A percentile compares a stretch with the other conserved stretches of the same genome.
Conservation (phyloP, 2,888 invertebrate genomes). For the Heliconius charithonia region DNA sequence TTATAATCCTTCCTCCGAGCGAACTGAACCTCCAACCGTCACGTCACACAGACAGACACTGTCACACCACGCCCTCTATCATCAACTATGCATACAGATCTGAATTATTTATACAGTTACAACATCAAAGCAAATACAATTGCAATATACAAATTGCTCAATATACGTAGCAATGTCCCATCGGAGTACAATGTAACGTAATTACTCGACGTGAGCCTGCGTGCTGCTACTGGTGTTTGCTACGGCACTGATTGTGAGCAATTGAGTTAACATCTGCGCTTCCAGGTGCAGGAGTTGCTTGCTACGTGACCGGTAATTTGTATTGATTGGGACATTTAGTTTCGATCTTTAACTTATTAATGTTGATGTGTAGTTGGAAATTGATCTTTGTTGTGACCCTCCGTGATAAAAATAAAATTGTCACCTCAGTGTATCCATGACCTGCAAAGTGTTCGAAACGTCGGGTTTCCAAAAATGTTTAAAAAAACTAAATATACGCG, state of each 20-base stretch:
- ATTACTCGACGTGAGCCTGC: constrained; percentile 52
- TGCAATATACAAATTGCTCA: constrained; percentile 23
- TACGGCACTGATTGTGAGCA: constrained; percentile 58
- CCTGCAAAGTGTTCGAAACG: too few species aligned
- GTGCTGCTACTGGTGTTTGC: constrained; percentile 55
- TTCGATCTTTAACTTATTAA: neutral
- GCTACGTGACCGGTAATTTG: constrained; percentile 32
- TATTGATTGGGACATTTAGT: constrained; percentile 7
- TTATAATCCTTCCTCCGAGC: too few species aligned
- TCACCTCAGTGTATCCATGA: too few species aligned
- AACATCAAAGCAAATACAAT: constrained; percentile 21
- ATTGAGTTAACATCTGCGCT: constrained; percentile 51
- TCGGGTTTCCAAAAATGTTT: too few species aligned
- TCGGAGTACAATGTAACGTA: constrained; percentile 35
- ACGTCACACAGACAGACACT: neutral
- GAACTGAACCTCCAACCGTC: neutral
- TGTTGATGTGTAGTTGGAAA: neutral
- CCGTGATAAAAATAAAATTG: too few species aligned
- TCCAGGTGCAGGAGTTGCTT: constrained; percentile 42
- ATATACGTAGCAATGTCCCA: constrained; percentile 28
- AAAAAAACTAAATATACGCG: too few species aligned
- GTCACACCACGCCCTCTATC: neutral
- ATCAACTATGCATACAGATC: neutral
- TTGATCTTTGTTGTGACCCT: too few species aligned
- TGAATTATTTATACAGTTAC: neutral